Evolutionary conservation across 2,888 invertebrate genomes (phyloP), one percentile per base, ranked within the genome.

Genomic region (Deroplatys truncata): DNA sequence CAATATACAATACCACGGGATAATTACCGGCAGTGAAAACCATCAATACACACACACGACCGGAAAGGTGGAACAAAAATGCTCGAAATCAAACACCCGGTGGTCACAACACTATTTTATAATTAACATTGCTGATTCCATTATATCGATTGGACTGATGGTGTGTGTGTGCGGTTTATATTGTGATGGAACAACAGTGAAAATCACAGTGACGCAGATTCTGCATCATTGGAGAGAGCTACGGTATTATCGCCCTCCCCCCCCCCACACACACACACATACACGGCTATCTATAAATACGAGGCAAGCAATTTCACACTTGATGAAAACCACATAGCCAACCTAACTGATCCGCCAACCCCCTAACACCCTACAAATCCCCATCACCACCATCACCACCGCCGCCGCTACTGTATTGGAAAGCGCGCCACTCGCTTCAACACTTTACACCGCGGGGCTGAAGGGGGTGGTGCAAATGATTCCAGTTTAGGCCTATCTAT

Each of bases 221-320:
- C 90, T 90, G 90, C 90, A 90, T 90, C 90, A 90, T 90, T 90
- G 89, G 90, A 90, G 56, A 72, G 89, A 84, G 90, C 89, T 85
- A 82, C 89, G 88, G 90, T 89, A 90, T 89, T 90, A 90, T 89
- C 88, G 89, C 89, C 85, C 86, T 29, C 88, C 86, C 84, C 84
- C 86, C 43, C 86, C 83, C 85, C 85, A 82, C 89, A 56, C 85
- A 29, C 85, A 83, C 84, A 82, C 88, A 84, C 86, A 83, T 86
- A 84, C 88, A 84, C 89, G 89, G 89, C 90, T 89, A 89, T 90
- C 89, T 90, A 90, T 90, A 90, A 90, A 90, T 90, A 90, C 90
- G 91, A 89, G 91, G 91, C 91, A 90, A 90, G 91, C 90, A 91
- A 91, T 91, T 91, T 91, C 91, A 91, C 91, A 91, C 91, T 90